These are phyloP conservation scores for Corvus cornix DNA, from an alignment of 2,113 vertebrate species.

Conservation along the genomic window DNA sequence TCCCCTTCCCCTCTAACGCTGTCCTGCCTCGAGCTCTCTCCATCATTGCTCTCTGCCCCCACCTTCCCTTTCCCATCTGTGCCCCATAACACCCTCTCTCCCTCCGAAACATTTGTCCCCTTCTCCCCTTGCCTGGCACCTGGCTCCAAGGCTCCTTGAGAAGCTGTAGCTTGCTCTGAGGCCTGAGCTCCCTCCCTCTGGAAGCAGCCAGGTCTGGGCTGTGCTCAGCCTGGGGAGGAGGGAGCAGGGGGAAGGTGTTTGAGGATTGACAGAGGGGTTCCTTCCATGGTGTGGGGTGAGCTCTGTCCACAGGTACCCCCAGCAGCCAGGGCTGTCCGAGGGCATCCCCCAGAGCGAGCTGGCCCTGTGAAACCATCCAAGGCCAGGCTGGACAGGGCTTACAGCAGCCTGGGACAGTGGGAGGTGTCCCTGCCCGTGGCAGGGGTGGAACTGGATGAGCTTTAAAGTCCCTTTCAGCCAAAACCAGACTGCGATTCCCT, in stretches of 20 bases:
- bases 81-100: background rate
- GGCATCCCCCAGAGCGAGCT: fast-evolving
- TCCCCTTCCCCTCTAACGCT: background rate
- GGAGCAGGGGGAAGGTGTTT: background rate
- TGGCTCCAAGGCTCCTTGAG: background rate
- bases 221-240: background rate
- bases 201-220: background rate
- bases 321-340: background rate
- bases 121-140: background rate
- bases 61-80: background rate
- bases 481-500: background rate
- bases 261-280: background rate
- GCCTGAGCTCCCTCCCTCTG: fast-evolving
- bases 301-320: background rate
- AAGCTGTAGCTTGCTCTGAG: background rate
- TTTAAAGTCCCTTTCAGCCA: background rate
- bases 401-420: background rate
- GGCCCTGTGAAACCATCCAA: background rate
- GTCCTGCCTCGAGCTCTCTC: background rate
- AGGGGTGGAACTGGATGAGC: background rate
- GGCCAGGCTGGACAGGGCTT: background rate
- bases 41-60: background rate
- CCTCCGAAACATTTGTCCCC: background rate
- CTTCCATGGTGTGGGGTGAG: fast-evolving
- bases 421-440: background rate